Evolutionary conservation across 2,888 invertebrate species (phyloP).

Genomic region (Pantelozetes paolii): DNA sequence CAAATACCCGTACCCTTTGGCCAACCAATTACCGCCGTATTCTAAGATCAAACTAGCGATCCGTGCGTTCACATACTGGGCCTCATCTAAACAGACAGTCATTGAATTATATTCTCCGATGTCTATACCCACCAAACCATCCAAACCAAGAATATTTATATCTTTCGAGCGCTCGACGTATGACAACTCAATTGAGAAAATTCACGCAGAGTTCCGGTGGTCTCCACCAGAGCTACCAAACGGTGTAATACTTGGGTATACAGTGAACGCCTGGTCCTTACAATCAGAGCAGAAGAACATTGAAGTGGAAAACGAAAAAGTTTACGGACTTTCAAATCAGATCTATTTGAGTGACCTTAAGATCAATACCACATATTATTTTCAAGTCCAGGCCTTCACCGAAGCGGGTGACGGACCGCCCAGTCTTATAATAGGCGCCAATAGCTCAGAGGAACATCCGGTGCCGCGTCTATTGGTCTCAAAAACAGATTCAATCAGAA

Average conservation of each 20-base stretch:
- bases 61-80: slow-evolving; percentile 79
- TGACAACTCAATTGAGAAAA: slow-evolving; percentile 45
- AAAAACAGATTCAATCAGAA: slow-evolving; percentile 64
- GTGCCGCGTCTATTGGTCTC: slow-evolving; percentile 73
- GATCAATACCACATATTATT: slow-evolving; percentile 64
- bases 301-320: slow-evolving; percentile 51
- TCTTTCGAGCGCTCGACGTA: slow-evolving; percentile 53
- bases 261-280: slow-evolving; percentile 64
- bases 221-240: slow-evolving; percentile 68
- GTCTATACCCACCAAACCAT: slow-evolving; percentile 70
- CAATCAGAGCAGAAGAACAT: slow-evolving; percentile 39
- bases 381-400: slow-evolving; percentile 73
- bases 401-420: slow-evolving; percentile 69
- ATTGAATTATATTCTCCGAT: slow-evolving; percentile 69
- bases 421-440: slow-evolving; percentile 63
- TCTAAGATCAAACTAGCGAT: slow-evolving; percentile 68
- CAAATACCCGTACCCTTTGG: slow-evolving; percentile 35
- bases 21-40: slow-evolving; percentile 59
- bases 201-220: slow-evolving; percentile 73
- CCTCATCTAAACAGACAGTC: slow-evolving; percentile 62
- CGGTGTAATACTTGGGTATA: slow-evolving; percentile 69
- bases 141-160: slow-evolving; percentile 68
- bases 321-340: slow-evolving; percentile 7
- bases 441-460: slow-evolving; percentile 66
- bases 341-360: slow-evolving; percentile 55